A percentile compares a stretch with the other conserved stretches of the same genome.
phyloP scores from a whole-genome alignment of 2,113 vertebrate species.

The Aptenodytes patagonicus region DNA sequence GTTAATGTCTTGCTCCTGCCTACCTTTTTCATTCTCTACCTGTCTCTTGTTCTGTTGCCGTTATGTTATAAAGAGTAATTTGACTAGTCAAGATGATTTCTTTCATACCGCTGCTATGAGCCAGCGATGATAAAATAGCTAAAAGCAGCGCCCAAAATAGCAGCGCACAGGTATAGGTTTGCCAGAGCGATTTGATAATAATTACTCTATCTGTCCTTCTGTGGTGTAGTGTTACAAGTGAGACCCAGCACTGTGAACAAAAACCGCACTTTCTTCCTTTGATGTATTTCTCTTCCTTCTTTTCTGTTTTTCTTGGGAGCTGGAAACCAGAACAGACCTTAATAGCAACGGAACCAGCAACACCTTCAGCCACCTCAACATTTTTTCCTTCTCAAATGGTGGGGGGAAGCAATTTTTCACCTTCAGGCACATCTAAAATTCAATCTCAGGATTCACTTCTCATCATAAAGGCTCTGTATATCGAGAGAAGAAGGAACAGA shows the following conservation, averaged over 20 bases:
- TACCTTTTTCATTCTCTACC: slow-evolving; percentile 34
- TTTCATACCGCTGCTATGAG: slow-evolving; percentile 12
- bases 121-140: slow-evolving; percentile 27
- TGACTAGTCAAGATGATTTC: slow-evolving; percentile 44
- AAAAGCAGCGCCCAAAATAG: slow-evolving; percentile 37
- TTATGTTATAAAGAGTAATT: slow-evolving; percentile 12
- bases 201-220: slow-evolving; percentile 17
- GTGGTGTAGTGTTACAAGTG: neutral
- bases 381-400: neutral
- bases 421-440: neutral
- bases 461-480: neutral
- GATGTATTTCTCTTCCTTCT: neutral
- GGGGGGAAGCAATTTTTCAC: neutral
- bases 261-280: neutral
- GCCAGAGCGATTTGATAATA: neutral
- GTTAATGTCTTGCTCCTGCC: slow-evolving; percentile 44
- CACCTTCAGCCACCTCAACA: neutral
- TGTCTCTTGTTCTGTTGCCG: slow-evolving; percentile 28
- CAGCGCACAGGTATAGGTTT: slow-evolving; percentile 18
- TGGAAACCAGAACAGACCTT: neutral
- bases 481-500: neutral
- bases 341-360: neutral
- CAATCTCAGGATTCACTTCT: neutral
- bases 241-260: neutral
- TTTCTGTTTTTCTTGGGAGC: neutral